phyloP scores from a whole-genome alignment of 2,113 vertebrate genomes.

The Lampris megalopsis region DNA sequence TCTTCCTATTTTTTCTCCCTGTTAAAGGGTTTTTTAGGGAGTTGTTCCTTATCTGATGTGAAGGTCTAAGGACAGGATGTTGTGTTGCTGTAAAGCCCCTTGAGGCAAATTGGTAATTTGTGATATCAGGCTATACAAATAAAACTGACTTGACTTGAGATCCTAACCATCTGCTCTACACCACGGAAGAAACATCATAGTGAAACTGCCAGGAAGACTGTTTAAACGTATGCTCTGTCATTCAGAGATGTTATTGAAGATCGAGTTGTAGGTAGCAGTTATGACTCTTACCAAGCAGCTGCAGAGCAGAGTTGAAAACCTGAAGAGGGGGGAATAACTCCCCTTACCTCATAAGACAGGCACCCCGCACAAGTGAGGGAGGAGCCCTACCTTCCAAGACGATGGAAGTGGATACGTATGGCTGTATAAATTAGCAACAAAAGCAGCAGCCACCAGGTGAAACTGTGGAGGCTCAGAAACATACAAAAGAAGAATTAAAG shows the following conservation, averaged over 20 bases:
- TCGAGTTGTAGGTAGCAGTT: conserved; percentile 30
- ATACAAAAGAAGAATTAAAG: conserved; percentile 37
- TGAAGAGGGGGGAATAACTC: conserved; percentile 21
- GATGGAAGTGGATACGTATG: conserved; percentile 15
- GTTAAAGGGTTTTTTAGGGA: too few species aligned
- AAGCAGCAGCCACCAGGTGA: conserved; percentile 12
- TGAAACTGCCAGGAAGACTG: conserved; percentile 41
- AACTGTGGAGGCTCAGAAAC: conserved; percentile 32
- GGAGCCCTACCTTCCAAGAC: conserved; percentile 17
- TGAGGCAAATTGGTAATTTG: too few species aligned
- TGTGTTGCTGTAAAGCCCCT: too few species aligned
- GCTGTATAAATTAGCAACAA: conserved; percentile 34
- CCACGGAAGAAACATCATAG: conserved; percentile 35
- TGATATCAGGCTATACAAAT: too few species aligned
- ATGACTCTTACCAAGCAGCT: conserved; percentile 36
- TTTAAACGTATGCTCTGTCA: conserved; percentile 16
- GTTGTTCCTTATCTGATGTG: too few species aligned
- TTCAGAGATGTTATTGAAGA: conserved; percentile 34
- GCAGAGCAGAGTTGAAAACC: conserved; percentile 4
- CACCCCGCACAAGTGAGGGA: conserved; percentile 24
- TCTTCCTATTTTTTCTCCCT: too few species aligned
- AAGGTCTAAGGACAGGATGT: too few species aligned
- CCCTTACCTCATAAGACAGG: conserved; percentile 28
- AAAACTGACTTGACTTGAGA: not conserved
- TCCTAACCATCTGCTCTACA: conserved; percentile 28